Conservation (phyloP, 2,888 invertebrate genomes). For the Scaptomyza polygonia region DNA sequence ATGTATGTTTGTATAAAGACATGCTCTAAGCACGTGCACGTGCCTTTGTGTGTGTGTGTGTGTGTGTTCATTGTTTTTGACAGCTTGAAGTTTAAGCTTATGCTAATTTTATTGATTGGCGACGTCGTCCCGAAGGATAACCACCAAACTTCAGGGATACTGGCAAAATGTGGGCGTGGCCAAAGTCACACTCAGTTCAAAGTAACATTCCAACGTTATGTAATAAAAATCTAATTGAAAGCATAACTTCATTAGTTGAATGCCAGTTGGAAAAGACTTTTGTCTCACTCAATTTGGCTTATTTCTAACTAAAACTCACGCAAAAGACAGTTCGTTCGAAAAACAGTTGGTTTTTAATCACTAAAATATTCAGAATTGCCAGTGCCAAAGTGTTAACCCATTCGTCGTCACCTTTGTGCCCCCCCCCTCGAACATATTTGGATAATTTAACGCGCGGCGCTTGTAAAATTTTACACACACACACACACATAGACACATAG, state of each 20-base stretch:
- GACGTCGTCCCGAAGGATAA: not conserved
- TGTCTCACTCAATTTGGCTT: no score
- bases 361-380: conserved; percentile 6
- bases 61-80: conserved; percentile 59
- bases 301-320: no score
- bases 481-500: conserved; percentile 21
- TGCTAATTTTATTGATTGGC: conserved; percentile 74
- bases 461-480: conserved; percentile 72
- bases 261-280: no score
- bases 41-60: conserved; percentile 5
- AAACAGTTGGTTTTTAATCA: no score
- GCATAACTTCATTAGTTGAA: no score
- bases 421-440: conserved; percentile 77
- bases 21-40: not conserved
- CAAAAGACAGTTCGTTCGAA: no score
- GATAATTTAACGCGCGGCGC: conserved; percentile 79
- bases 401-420: conserved; percentile 78
- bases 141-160: not conserved
- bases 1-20: not conserved
- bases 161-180: conserved; percentile 35
- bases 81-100: conserved; percentile 65
- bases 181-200: no score
- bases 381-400: conserved; percentile 75
- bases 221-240: not conserved
- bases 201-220: no score